These are phyloP conservation scores for Drosophila dunni DNA, from an alignment of 1,140 invertebrate species.

Conservation along the genomic window DNA sequence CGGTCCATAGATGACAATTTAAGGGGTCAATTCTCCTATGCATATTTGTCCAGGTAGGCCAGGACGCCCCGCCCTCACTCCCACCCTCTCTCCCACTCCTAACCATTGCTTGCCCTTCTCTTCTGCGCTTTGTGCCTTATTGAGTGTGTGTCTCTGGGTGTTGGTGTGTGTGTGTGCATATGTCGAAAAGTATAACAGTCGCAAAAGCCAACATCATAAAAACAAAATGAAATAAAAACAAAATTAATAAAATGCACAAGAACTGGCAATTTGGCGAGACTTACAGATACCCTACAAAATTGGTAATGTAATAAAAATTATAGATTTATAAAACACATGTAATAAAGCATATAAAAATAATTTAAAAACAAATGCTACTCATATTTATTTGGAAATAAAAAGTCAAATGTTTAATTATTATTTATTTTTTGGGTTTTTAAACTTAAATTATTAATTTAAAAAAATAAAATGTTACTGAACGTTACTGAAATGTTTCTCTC, in stretches of 20 bases:
- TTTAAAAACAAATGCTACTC: no score
- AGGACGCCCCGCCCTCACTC: background rate
- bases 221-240: slow-evolving; percentile 58
- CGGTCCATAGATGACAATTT: slow-evolving; percentile 64
- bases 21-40: slow-evolving; percentile 37
- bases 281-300: slow-evolving; percentile 33
- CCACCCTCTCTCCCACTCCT: no score
- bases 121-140: background rate
- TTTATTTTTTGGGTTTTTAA: no score
- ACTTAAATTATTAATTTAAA: no score
- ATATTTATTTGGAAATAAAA: no score
- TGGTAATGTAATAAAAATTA: no score
- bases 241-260: slow-evolving; percentile 30
- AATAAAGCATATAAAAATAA: no score
- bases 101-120: background rate
- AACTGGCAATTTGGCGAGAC: background rate
- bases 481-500: no score
- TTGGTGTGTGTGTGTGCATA: slow-evolving; percentile 42
- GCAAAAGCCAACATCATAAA: slow-evolving; percentile 19
- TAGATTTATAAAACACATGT: no score
- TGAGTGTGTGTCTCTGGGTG: background rate
- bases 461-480: no score
- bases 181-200: slow-evolving; percentile 61
- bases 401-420: no score
- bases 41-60: slow-evolving; percentile 23